phyloP scores from a whole-genome alignment of 2,888 invertebrate species.

The Protula sp. region DNA sequence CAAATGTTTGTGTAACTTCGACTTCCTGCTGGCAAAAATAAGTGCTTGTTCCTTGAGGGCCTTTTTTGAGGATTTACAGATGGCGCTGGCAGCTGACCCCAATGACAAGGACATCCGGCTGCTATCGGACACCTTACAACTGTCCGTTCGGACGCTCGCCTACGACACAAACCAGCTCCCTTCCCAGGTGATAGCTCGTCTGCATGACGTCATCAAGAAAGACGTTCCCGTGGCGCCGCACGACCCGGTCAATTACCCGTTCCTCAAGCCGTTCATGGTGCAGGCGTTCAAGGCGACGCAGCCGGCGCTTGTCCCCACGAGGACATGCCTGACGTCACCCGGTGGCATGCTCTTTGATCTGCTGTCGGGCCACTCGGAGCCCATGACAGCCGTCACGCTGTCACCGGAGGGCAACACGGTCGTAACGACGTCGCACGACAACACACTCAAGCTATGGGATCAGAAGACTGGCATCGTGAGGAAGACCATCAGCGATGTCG shows the following conservation, averaged over 20 bases:
- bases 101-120: conserved; percentile 52
- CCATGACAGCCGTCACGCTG: conserved; percentile 42
- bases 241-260: conserved; percentile 44
- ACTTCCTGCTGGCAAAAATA: conserved; percentile 76
- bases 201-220: conserved; percentile 45
- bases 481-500: conserved; percentile 36
- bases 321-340: conserved; percentile 44
- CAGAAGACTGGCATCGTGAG: conserved; percentile 39
- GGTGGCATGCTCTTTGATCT: conserved; percentile 45
- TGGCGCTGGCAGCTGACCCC: conserved; percentile 50
- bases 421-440: conserved; percentile 42
- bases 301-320: conserved; percentile 42
- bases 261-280: conserved; percentile 32
- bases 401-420: conserved; percentile 41
- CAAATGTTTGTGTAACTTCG: conserved; percentile 68
- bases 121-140: conserved; percentile 67
- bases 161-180: conserved; percentile 80
- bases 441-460: conserved; percentile 49
- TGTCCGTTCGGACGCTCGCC: conserved; percentile 67
- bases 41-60: conserved; percentile 72
- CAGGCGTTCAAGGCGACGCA: conserved; percentile 35
- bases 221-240: conserved; percentile 40
- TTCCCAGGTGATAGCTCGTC: conserved; percentile 62
- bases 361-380: conserved; percentile 42
- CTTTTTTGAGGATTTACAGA: conserved; percentile 70